Base-by-base conservation (phyloP, 1,140 invertebrate genomes). In the Nebria ingens region DNA sequence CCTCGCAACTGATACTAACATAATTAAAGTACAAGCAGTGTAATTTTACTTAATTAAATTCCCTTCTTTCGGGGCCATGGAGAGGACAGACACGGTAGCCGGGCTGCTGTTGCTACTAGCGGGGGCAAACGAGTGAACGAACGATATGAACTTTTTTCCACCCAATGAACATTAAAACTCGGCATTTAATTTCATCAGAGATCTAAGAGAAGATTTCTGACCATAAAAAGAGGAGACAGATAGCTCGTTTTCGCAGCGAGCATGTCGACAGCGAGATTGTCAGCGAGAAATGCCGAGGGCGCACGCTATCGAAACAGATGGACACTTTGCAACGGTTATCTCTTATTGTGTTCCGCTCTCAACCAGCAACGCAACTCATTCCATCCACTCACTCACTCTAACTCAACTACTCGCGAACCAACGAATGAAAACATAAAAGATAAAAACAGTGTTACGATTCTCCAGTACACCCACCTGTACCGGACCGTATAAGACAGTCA, bases 1-100 rank as follows among this genome's bases (percentile, higher is more conserved):
- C 62, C 62, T 62, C 62, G 60, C 61, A 59, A 62, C 70, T 68
- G 69, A 72, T 72, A 73, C 68, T 72, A 71, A 73, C 69, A 74
- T 74, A 74, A 74, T 74, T 74, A 74, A 74, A 73, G 66, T 68
- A 74, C 72, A 74, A 73, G 72, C 72, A 70, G 66, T 68, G 72
- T 74, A 74, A 73, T 73, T 74, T 74, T 67, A 73, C 72, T 73
- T 74, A 74, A 74, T 74, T 74, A 74, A 74, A 74, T 74, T 74
- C 71, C 69, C 71, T 74, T 71, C 69, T 72, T 71, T 68, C 60
- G 62, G 56, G 55, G 52, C 53, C 57, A 60, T 40, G 51, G 29
- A 6, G 40, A n/a, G n/a, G 6, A 34, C 25, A 6, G 25, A n/a
- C 25, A n/a, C n/a, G 25, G n/a, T 9, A 6, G 25, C 25, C 25